Base-by-base conservation (phyloP, 1,140 invertebrate genomes). In the Drosophila nigrodunni region DNA sequence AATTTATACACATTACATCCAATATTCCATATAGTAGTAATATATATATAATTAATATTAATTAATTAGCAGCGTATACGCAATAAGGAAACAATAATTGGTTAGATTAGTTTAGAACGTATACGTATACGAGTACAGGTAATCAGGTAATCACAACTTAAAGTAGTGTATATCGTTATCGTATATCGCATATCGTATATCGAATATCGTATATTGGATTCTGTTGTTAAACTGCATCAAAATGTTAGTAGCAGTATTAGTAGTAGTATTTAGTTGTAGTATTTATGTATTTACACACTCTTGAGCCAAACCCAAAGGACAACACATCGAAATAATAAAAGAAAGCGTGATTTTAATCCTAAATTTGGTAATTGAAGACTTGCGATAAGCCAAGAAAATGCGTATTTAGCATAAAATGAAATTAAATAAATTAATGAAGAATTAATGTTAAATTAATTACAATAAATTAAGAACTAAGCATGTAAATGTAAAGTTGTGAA, bases 1-100 rank as follows among this genome's bases (percentile, higher is more conserved):
- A 88, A 77, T 90, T 90, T 88, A 62, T 88, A 89, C 83, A 92
- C 90, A 91, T 83, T 86, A 91, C 90, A 91, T 90, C 90, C 90
- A 91, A 91, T 91, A 91, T 90, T 90, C 69, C 85, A 89, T 88
- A 89, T 89, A 89, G 58, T 71, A 75, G 72, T 80, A 80, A 71
- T 85, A 88, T 64, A 74, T 77, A 86, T 87, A 88, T 86, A 79
- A 74, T 82, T 83, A 68, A 67, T 74, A 50, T 41, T 30, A 59
- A 59, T 49, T 68, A 68, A 55, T 60, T 68, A 89, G 67, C 85
- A 88, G 83, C 78, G 80, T 78, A 78, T 88, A 88, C 77, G 72
- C 80, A 86, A 50, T 81, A 76, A 78, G 52, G 47, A 82, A 85
- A 78, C 55, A 30, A 83, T 80, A 89, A 89, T 49, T 79, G 44